Evolutionary conservation across 2,113 vertebrate genomes (phyloP).

Genomic region (Choloepus hoffmanni): DNA sequence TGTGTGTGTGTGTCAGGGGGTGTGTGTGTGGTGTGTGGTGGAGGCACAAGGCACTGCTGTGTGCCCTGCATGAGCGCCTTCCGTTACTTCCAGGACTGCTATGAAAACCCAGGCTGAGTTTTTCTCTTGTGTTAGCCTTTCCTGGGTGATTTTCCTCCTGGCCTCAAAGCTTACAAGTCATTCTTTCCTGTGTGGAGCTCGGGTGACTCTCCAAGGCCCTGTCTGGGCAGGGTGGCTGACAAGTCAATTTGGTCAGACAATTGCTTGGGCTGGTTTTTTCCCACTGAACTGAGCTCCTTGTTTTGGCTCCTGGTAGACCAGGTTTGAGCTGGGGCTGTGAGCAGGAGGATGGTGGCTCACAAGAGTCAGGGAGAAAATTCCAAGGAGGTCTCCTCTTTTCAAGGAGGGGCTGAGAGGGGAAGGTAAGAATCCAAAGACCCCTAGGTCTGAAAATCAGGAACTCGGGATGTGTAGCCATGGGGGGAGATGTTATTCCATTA

Average conservation of each 20-base stretch:
- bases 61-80: not conserved
- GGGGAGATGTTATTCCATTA: not conserved
- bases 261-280: conserved; percentile 30
- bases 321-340: not conserved
- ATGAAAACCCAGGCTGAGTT: conserved; percentile 56
- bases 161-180: conserved; percentile 71
- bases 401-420: too few species aligned
- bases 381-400: not conserved
- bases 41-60: not conserved
- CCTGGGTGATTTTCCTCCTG: conserved; percentile 37
- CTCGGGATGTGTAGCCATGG: not conserved
- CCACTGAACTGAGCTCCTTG: not conserved
- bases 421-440: not conserved
- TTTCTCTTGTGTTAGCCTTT: not conserved
- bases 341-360: not conserved
- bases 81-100: conserved; percentile 11
- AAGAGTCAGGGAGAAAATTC: not conserved
- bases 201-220: conserved; percentile 57
- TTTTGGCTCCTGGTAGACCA: conserved; percentile 9
- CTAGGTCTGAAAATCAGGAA: not conserved
- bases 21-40: too few species aligned
- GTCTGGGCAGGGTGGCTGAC: conserved; percentile 65
- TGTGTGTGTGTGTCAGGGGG: too few species aligned
- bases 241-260: conserved; percentile 68
- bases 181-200: conserved; percentile 37